phyloP scores from a whole-genome alignment of 1,140 invertebrate genomes.

The Macrosteles quadrilineatus region DNA sequence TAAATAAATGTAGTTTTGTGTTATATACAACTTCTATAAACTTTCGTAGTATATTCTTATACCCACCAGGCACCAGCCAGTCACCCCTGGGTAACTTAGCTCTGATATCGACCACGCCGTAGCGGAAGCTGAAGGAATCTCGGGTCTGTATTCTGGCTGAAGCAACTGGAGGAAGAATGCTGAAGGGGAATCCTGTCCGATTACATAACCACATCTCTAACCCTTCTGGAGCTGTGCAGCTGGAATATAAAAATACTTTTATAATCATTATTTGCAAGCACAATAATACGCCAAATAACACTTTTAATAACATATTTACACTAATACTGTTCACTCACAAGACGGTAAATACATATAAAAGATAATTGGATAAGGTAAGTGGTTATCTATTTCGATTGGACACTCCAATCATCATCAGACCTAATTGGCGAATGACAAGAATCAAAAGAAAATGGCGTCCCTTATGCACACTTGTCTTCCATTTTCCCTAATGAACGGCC shows the following conservation, averaged over 20 bases:
- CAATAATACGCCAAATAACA: too few species aligned
- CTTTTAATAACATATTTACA: neutral
- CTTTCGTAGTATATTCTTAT: neutral
- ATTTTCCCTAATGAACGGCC: too few species aligned
- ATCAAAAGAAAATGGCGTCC: too few species aligned
- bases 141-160: constrained; percentile 66
- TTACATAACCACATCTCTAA: constrained; percentile 27
- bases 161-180: constrained; percentile 60
- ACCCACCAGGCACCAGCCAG: constrained; percentile 70
- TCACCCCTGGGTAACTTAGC: constrained; percentile 72
- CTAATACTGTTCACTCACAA: neutral
- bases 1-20: neutral
- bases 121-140: constrained; percentile 64
- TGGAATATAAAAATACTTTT: neutral
- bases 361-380: too few species aligned
- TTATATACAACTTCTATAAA: constrained; percentile 28
- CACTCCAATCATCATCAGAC: too few species aligned
- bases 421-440: too few species aligned
- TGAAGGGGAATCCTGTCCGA: neutral
- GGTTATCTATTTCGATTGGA: too few species aligned
- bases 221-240: constrained; percentile 36
- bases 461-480: too few species aligned
- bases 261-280: too few species aligned
- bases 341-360: neutral
- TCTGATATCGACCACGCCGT: constrained; percentile 65